A percentile compares a stretch with the other conserved stretches of the same genome.
Conservation (phyloP, 1,140 invertebrate genomes). For the Venturia canescens region DNA sequence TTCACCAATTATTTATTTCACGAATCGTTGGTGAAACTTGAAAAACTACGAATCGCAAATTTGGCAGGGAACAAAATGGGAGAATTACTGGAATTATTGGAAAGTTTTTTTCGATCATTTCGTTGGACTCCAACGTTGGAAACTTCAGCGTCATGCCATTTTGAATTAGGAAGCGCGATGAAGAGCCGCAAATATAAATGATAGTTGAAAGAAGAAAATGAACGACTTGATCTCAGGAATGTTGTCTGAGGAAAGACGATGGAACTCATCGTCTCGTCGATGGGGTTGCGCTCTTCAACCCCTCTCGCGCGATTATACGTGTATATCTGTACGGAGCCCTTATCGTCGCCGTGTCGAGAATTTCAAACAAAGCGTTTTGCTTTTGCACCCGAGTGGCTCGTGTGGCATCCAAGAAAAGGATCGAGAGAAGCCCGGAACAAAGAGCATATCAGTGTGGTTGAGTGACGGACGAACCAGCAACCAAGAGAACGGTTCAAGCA, state of each 20-base stretch:
- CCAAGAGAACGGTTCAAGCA: slow-evolving; percentile 11
- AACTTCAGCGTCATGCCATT: too few species aligned
- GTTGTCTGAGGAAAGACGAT: not conserved
- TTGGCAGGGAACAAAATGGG: too few species aligned
- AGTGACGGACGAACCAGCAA: slow-evolving; percentile 48
- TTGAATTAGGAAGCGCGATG: too few species aligned
- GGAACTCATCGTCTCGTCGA: not conserved
- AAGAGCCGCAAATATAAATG: not conserved
- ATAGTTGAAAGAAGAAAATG: not conserved
- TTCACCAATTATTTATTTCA: too few species aligned
- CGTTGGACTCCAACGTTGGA: too few species aligned
- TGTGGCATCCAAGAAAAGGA: slow-evolving; percentile 16
- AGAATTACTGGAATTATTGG: too few species aligned
- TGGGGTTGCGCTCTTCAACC: slow-evolving; percentile 11
- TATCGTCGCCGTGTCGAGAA: slow-evolving; percentile 45
- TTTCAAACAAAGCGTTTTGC: slow-evolving; percentile 46
- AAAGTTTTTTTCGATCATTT: too few species aligned
- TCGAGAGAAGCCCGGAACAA: slow-evolving; percentile 43
- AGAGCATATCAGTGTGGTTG: slow-evolving; percentile 37
- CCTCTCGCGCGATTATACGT: slow-evolving; percentile 3
- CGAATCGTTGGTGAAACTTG: too few species aligned
- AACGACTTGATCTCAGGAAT: slow-evolving; percentile 28
- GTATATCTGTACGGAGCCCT: slow-evolving; percentile 15
- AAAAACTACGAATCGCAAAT: too few species aligned
- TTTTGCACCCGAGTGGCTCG: not conserved